Conservation (phyloP, 1,140 invertebrate species). For the Bathynomus jamesi region DNA sequence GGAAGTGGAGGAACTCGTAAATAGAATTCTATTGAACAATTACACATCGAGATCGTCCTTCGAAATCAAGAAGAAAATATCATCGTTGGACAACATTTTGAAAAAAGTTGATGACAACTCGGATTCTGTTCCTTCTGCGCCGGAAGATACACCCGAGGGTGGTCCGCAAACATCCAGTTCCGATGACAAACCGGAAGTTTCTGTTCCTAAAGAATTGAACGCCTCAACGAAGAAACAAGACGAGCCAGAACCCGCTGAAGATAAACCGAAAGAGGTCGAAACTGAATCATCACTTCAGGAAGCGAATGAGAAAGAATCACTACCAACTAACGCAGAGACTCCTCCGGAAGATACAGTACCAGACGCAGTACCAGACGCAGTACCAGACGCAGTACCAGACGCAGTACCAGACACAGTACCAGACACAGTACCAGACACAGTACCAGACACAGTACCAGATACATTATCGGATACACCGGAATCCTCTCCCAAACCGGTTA, state of each 20-base stretch:
- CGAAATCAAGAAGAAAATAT: conserved; percentile 23
- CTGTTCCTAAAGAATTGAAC: background rate
- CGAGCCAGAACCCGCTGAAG: background rate
- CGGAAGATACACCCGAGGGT: background rate
- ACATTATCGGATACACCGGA: too few relatives aligned
- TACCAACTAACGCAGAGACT: too few relatives aligned
- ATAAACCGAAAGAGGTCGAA: too few relatives aligned
- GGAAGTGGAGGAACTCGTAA: conserved; percentile 17
- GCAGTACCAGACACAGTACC: too few relatives aligned
- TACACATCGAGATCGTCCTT: conserved; percentile 17
- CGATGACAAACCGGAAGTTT: background rate
- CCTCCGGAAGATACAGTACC: too few relatives aligned
- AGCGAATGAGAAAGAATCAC: too few relatives aligned
- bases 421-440: too few relatives aligned
- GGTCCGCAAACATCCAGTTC: background rate
- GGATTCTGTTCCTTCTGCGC: background rate
- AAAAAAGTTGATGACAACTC: conserved; percentile 24
- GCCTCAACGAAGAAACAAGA: background rate
- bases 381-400: too few relatives aligned
- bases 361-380: too few relatives aligned
- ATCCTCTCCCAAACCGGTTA: too few relatives aligned
- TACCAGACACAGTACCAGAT: too few relatives aligned
- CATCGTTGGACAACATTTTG: conserved; percentile 19
- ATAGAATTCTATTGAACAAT: conserved; percentile 24
- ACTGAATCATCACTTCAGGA: too few relatives aligned